Percentiles rank a stretch among this genome's conserved stretches.
Evolutionary conservation across 2,888 invertebrate species (phyloP).

Genomic region (Pollenia griseotomentosa): DNA sequence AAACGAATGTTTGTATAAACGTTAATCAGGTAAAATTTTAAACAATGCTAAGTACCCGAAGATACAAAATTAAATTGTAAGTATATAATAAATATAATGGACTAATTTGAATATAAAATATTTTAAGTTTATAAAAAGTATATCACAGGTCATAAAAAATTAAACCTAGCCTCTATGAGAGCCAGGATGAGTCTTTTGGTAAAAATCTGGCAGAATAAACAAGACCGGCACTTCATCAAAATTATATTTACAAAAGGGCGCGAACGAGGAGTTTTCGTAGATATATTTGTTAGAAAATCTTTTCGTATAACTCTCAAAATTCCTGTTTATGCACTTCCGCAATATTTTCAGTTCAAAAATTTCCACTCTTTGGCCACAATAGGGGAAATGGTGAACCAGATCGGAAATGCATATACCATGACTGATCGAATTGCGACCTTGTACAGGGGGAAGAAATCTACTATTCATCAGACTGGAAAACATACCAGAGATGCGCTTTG

Average conservation of each 20-base stretch:
- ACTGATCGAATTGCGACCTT: neutral
- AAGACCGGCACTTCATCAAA: neutral
- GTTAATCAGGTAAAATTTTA: no score
- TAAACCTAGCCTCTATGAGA: no score
- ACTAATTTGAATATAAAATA: no score
- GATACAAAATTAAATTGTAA: no score
- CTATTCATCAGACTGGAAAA: neutral
- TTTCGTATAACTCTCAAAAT: neutral
- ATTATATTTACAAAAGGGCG: neutral
- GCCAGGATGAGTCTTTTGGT: no score
- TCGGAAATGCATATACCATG: constrained; percentile 20
- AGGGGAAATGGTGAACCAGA: constrained; percentile 25
- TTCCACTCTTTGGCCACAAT: constrained; percentile 25
- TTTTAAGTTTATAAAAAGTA: no score
- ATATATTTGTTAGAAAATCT: constrained; percentile 2
- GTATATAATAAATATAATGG: no score
- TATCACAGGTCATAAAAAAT: no score
- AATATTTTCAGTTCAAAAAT: constrained; percentile 3
- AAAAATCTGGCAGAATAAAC: no score
- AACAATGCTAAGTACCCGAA: no score
- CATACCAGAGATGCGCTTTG: neutral
- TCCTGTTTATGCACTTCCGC: constrained; percentile 6
- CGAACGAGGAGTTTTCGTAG: neutral
- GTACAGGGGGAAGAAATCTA: constrained; percentile 28
- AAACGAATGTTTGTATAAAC: no score